Evolutionary conservation across 1,140 invertebrate genomes (phyloP).

Genomic region (Drosophila hydei): DNA sequence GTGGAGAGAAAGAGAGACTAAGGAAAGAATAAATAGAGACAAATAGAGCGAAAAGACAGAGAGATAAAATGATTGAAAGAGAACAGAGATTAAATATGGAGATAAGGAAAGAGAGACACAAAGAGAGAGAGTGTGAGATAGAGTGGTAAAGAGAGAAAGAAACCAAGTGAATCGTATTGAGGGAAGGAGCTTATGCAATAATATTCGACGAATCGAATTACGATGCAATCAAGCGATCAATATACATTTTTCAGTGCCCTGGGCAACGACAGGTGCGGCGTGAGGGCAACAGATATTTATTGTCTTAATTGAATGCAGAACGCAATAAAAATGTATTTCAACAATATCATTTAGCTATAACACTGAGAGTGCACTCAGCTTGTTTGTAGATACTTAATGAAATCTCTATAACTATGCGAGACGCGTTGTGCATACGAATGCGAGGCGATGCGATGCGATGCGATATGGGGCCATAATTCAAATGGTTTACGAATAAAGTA

Average conservation of each 20-base stretch:
- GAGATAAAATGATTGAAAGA: too few species aligned
- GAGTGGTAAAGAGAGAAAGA: not conserved
- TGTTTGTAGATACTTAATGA: conserved; percentile 5
- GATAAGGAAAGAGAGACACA: not conserved
- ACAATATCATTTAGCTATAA: too few species aligned
- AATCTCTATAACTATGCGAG: not conserved
- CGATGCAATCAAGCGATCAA: too few species aligned
- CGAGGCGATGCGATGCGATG: conserved; percentile 40
- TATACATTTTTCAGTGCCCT: too few species aligned
- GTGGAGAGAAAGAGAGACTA: too few species aligned
- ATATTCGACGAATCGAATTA: too few species aligned
- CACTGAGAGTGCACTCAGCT: too few species aligned
- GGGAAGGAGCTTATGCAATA: too few species aligned
- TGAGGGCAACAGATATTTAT: not conserved
- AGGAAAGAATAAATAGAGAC: too few species aligned
- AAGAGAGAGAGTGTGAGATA: not conserved
- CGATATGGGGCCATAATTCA: conserved; percentile 42
- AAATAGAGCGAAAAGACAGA: too few species aligned
- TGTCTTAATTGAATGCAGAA: conserved; percentile 1
- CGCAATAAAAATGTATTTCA: not conserved
- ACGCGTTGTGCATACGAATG: conserved; percentile 18
- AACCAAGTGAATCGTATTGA: not conserved
- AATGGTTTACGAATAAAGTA: conserved; percentile 41
- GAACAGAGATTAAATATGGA: too few species aligned
- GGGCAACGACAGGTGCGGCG: not conserved